Percentiles rank a stretch among this genome's conserved stretches.
These are phyloP conservation scores for Melopsittacus undulatus DNA, from an alignment of 2,797 vertebrate species.

Conservation along the genomic window DNA sequence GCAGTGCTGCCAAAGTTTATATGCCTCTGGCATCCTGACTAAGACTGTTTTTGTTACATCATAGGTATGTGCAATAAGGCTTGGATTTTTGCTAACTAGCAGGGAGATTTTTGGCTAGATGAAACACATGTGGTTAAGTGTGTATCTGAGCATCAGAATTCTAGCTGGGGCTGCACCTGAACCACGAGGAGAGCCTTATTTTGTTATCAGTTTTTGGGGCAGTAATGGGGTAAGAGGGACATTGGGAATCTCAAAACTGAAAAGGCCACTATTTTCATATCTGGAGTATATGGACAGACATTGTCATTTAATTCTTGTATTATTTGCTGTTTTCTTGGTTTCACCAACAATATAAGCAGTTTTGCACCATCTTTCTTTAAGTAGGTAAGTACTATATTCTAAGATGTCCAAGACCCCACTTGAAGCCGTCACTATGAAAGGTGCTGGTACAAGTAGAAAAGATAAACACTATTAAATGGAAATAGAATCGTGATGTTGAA, in stretches of 20 bases:
- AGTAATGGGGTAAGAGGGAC: not conserved
- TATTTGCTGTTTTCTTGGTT: not conserved
- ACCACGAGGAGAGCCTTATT: not conserved
- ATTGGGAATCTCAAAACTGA: not conserved
- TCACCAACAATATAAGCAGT: not conserved
- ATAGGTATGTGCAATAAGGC: not conserved
- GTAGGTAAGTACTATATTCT: not conserved
- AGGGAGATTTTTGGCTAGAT: not conserved
- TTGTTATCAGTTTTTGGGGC: not conserved
- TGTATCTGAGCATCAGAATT: not conserved
- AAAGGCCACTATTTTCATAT: not conserved
- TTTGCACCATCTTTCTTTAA: not conserved
- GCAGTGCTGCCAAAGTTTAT: slow-evolving; percentile 43
- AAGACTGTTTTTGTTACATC: slow-evolving; percentile 6
- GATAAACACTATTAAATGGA: not conserved
- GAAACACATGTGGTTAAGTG: not conserved
- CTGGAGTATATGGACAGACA: not conserved
- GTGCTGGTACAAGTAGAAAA: not conserved
- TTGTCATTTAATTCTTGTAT: not conserved
- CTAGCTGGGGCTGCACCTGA: not conserved
- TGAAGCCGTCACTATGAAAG: not conserved
- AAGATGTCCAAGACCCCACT: not conserved
- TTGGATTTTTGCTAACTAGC: not conserved
- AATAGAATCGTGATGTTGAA: not conserved
- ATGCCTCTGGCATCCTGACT: slow-evolving; percentile 27